Base-by-base conservation (phyloP, 2,797 vertebrate genomes). In the Denticeps clupeoides region DNA sequence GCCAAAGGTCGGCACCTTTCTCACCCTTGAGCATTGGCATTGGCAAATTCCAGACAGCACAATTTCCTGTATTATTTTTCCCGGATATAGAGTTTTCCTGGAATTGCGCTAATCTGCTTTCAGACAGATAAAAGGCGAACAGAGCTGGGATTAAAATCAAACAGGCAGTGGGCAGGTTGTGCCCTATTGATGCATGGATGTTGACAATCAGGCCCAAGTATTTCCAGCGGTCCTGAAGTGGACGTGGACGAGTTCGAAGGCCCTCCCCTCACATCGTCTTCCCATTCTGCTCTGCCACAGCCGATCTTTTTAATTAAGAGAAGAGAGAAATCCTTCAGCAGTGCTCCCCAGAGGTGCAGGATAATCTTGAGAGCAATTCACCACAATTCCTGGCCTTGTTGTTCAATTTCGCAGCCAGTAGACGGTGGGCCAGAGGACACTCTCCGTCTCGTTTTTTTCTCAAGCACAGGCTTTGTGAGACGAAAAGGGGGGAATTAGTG, bases 301-400 rank as follows among this genome's bases (percentile, higher is more conserved):
- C 16, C 18, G 24, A 44, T 48, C 46, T 44, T 53, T 31, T 40
- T 47, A 51, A 51, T 55, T 59, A 59, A 51, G 48, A 26, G 41
- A 38, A 47, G 31, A 15, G 21, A 58, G 22, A 35, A 42, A 58
- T 58, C 49, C 46, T 73, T 76, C 70, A 74, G 73, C 49, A 64
- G 58, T 73, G 73, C 70, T 63, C 64, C 69, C 73, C 58, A 47
- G 65, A 78, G 69, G 70, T 72, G 65, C 59, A 40, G 1, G 1
- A 10, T 51, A 62, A 51, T 58, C 70, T 64, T 72, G 0, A 12
- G 70, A 53, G 72, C 52, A 45, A 62, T 63, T 62, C 45, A 47
- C 62, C 71, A 71, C 65, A 68, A 66, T 74, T 59, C 62, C 3
- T 15, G 43, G 19, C 44, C 61, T 55, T 65, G 41, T 75, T 71